These are phyloP conservation scores for Brienomyrus longianalis DNA, from an alignment of 2,113 vertebrate species.

Conservation along the genomic window DNA sequence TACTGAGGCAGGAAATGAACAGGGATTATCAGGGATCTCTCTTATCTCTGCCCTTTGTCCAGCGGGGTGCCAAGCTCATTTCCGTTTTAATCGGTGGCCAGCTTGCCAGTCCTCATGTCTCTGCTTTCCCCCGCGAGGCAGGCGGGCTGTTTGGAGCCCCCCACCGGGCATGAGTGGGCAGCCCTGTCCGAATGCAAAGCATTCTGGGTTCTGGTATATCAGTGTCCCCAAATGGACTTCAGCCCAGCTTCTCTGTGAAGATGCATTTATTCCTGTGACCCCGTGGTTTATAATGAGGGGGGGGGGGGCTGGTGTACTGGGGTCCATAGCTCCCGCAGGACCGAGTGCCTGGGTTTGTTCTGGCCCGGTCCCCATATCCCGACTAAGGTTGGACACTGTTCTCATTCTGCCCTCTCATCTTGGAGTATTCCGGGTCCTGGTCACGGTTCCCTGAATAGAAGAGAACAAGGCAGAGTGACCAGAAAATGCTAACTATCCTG, in stretches of 20 bases:
- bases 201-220: background rate
- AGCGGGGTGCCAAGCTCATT: background rate
- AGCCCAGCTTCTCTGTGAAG: background rate
- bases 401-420: background rate
- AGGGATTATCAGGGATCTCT: background rate
- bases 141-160: background rate
- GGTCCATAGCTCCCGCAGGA: background rate
- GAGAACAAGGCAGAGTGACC: background rate
- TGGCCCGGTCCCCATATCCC: background rate
- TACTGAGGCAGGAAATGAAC: constrained; percentile 7
- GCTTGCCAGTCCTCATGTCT: background rate
- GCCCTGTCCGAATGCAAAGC: background rate
- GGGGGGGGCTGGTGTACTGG: background rate
- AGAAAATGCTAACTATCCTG: background rate
- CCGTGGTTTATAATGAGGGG: background rate
- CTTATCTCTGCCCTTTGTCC: background rate
- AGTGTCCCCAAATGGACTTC: background rate
- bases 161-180: background rate
- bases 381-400: background rate
- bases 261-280: background rate
- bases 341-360: background rate
- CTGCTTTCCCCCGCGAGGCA: background rate
- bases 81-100: constrained; percentile 1
- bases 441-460: background rate
- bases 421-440: background rate